A percentile compares a stretch with the other conserved stretches of the same genome.
Conservation (phyloP, 2,797 vertebrate species). For the Limnodromus scolopaceus region DNA sequence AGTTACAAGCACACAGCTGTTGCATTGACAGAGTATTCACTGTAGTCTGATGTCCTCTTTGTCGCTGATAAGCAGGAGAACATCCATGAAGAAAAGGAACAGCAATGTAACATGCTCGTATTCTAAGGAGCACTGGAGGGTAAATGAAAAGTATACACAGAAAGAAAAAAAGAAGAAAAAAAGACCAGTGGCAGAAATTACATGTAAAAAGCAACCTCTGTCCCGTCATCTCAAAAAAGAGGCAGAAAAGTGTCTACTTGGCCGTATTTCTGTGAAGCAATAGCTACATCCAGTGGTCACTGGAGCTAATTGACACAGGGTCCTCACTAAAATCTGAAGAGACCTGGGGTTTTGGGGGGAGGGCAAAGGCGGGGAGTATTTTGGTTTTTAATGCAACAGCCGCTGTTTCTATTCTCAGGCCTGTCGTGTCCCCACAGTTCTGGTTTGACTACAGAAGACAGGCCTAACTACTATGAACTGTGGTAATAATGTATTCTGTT, state of each 20-base stretch:
- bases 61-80: not conserved
- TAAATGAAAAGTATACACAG: not conserved
- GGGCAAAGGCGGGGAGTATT: not conserved
- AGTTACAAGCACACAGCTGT: not conserved
- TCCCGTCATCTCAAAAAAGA: not conserved
- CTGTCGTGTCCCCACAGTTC: not conserved
- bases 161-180: no score
- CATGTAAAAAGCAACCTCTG: not conserved
- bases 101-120: not conserved
- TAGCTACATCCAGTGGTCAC: slow-evolving; percentile 68
- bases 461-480: not conserved
- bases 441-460: not conserved
- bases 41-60: not conserved
- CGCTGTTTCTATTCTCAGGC: not conserved
- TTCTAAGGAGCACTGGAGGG: not conserved
- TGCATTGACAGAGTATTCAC: not conserved
- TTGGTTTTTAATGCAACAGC: not conserved
- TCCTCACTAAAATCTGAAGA: not conserved
- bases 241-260: slow-evolving; percentile 33
- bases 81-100: not conserved
- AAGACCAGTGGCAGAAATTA: not conserved
- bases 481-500: not conserved
- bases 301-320: not conserved
- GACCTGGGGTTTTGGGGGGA: not conserved
- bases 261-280: slow-evolving; percentile 6